Evolutionary conservation across 2,888 invertebrate species (phyloP).

Genomic region (Parochlus steinenii): DNA sequence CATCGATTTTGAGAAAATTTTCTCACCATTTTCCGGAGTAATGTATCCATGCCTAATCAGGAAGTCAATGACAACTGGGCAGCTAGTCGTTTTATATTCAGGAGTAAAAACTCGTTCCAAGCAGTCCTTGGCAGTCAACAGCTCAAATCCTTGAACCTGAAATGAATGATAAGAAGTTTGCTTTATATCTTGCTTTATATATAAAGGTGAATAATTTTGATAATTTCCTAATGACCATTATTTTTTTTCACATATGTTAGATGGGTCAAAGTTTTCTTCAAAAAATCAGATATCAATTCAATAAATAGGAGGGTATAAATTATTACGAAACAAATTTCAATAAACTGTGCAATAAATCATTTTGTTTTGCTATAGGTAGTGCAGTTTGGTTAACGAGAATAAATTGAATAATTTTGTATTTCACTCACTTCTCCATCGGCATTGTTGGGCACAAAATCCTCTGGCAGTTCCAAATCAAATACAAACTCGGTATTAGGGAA

Average conservation of each 20-base stretch:
- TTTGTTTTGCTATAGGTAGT: not conserved
- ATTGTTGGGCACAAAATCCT: conserved; percentile 80
- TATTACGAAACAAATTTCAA: too few species aligned
- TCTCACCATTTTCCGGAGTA: conserved; percentile 72
- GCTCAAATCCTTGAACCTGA: conserved; percentile 62
- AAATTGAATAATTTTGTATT: too few species aligned
- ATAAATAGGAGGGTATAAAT: too few species aligned
- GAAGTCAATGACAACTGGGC: conserved; percentile 82
- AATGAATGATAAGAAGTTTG: conserved; percentile 1
- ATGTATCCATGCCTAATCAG: conserved; percentile 80
- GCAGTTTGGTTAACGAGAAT: not conserved
- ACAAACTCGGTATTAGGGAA: conserved; percentile 92
- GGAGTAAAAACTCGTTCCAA: conserved; percentile 63
- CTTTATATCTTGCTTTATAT: too few species aligned
- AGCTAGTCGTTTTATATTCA: conserved; percentile 87
- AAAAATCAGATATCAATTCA: too few species aligned
- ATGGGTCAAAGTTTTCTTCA: too few species aligned
- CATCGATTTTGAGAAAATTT: conserved; percentile 5
- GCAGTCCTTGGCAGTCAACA: conserved; percentile 68
- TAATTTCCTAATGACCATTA: too few species aligned
- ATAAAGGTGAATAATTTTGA: too few species aligned
- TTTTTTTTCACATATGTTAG: too few species aligned
- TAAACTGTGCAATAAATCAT: too few species aligned
- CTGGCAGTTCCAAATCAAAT: conserved; percentile 79
- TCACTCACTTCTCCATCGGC: conserved; percentile 69